These are phyloP conservation scores for Caenorhabditis sp. DNA, from an alignment of 2,888 invertebrate genomes.

Conservation along the genomic window DNA sequence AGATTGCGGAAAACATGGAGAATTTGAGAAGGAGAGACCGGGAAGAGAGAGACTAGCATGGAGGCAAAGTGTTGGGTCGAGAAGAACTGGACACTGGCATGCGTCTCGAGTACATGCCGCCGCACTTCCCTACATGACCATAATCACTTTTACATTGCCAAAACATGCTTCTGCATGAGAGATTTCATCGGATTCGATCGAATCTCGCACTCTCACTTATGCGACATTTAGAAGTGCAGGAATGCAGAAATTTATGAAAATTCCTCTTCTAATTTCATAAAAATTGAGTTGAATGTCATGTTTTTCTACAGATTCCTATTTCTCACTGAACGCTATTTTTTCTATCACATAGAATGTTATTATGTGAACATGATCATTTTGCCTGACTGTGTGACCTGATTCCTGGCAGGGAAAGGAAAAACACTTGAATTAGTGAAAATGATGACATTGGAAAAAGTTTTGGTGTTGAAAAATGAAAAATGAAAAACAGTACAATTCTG, in stretches of 20 bases:
- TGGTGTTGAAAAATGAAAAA: constrained; percentile 8
- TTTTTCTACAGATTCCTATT: too few relatives aligned
- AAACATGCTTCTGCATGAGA: too few relatives aligned
- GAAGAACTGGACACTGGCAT: constrained; percentile 48
- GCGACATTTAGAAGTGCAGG: too few relatives aligned
- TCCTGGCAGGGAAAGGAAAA: too few relatives aligned
- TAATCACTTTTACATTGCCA: neutral
- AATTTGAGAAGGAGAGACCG: constrained; percentile 33
- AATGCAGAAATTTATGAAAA: too few relatives aligned
- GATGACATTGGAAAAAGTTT: neutral
- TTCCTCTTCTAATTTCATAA: constrained; percentile 1
- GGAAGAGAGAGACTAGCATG: constrained; percentile 30
- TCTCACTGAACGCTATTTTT: too few relatives aligned
- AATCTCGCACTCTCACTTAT: too few relatives aligned
- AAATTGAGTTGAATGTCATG: too few relatives aligned
- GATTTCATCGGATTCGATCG: too few relatives aligned
- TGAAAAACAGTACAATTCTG: neutral
- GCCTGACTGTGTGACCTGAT: too few relatives aligned
- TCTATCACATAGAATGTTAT: too few relatives aligned
- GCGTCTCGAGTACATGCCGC: constrained; percentile 30
- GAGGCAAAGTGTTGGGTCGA: constrained; percentile 21
- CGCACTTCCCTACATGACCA: constrained; percentile 46
- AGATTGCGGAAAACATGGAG: constrained; percentile 28
- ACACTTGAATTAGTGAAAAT: neutral
- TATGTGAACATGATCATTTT: too few relatives aligned